phyloP scores from a whole-genome alignment of 2,888 invertebrate species.

The Scelioninae gen. 1 region DNA sequence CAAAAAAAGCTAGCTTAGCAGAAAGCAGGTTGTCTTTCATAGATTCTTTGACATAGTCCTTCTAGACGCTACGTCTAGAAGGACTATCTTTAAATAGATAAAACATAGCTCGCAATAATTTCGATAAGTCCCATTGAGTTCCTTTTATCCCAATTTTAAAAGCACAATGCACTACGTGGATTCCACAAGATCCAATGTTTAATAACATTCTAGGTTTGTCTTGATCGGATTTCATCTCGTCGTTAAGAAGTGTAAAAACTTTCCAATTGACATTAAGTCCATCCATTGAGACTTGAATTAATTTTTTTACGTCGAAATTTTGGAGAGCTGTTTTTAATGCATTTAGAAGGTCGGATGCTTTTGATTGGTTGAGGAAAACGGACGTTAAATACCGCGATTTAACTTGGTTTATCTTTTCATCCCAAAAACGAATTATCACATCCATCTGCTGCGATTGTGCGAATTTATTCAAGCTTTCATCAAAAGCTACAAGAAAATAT shows the following conservation, averaged over 20 bases:
- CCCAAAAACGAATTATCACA: constrained; percentile 73
- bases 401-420: constrained; percentile 62
- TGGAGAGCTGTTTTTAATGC: background rate
- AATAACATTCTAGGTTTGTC: constrained; percentile 29
- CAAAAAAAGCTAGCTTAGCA: no score
- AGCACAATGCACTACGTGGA: constrained; percentile 28
- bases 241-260: background rate
- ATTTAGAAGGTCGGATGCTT: constrained; percentile 67
- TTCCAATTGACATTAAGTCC: background rate
- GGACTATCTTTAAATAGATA: background rate
- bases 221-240: constrained; percentile 33
- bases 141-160: constrained; percentile 36
- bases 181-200: constrained; percentile 32
- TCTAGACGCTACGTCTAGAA: no score
- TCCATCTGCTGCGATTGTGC: constrained; percentile 74
- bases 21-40: no score
- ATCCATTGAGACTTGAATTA: background rate
- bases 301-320: background rate
- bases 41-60: no score
- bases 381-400: constrained; percentile 72
- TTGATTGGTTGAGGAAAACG: constrained; percentile 59
- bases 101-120: constrained; percentile 57
- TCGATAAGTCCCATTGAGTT: constrained; percentile 3
- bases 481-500: constrained; percentile 68
- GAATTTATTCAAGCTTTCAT: constrained; percentile 72